Evolutionary conservation across 2,113 vertebrate species (phyloP), one percentile per base, ranked within the genome.

Genomic region (Aleadryas rufinucha): DNA sequence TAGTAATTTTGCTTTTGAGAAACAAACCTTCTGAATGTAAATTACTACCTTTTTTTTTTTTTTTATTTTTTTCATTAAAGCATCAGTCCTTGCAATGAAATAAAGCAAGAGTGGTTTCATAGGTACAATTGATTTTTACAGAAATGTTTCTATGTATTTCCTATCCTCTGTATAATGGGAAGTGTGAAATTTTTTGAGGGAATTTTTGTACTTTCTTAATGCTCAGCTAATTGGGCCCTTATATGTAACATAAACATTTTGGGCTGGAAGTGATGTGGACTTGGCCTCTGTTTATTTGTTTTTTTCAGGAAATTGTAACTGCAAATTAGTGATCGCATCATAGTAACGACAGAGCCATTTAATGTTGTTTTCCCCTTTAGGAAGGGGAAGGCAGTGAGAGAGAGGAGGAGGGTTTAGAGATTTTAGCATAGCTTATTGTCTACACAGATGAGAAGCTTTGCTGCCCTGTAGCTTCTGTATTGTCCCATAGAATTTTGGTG

Each of bases 241-340:
- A 63, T 37, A 91, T 95, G 44, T 20, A 83, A 27, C 8, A 27
- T 60, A 87, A 80, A 63, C 28, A 57, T 89, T 93, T 97, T 61
- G 83, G 77, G 59, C 95, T 92, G 84, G 77, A 79, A 87, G 54
- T 94, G 84, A 12, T 61, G 70, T 71, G 91, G 75, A 91, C 77
- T 97, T 89, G 77, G 83, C 95, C 90, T 91, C 90, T 94, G 92
- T 97, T 98, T 97, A 52, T 96, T 97, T 97, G 39, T 61, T 31
- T 97, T 95, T 94, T 95, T 88, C 89, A 80, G 87, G 97, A 92
- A 97, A 96, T 95, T 93, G 94, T 95, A 93, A 95, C 84, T 97
- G 65, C 94, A 97, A 97, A 97, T 98, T 97, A 95, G 37, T 8
- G 92, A 94, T 94, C 77, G 8, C 77, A 89, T 81, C 83, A 63